These are phyloP conservation scores for Glossosoma conforme DNA, from an alignment of 1,140 invertebrate species.

Conservation along the genomic window DNA sequence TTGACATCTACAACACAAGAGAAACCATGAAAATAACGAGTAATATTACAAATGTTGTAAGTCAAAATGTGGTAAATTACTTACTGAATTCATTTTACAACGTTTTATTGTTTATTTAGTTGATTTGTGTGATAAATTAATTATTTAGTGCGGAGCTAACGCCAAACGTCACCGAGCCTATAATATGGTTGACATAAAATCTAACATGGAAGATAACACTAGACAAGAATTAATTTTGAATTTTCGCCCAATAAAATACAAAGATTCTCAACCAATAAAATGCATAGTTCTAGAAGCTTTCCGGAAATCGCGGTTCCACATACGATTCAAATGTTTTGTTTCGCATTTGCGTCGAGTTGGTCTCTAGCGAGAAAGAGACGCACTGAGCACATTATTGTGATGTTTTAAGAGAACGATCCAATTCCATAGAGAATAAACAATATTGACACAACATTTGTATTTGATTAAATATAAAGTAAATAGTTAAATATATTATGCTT, in stretches of 20 bases:
- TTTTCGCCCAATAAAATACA: conserved; percentile 18
- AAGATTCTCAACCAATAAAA: conserved; percentile 11
- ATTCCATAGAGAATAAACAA: background rate
- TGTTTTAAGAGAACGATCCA: conserved; percentile 1
- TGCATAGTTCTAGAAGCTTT: conserved; percentile 7
- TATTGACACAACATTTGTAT: background rate
- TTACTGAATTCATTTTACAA: conserved; percentile 19
- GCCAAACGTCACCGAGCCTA: conserved; percentile 17
- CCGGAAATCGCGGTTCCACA: background rate
- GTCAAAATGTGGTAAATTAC: conserved; percentile 1
- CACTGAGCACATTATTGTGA: background rate
- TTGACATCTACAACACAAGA: conserved; percentile 54
- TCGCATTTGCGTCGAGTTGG: background rate
- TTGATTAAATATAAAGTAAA: background rate
- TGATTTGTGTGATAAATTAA: background rate
- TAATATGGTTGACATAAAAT: conserved; percentile 25
- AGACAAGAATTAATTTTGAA: conserved; percentile 22
- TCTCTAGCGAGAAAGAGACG: background rate
- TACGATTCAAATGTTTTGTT: background rate
- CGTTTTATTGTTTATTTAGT: background rate
- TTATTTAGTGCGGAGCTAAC: conserved; percentile 1
- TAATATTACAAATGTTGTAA: conserved; percentile 6
- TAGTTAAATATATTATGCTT: background rate
- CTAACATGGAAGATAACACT: conserved; percentile 21
- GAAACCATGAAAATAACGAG: conserved; percentile 10